Percentiles rank a stretch among this genome's conserved stretches.
Conservation (phyloP, 37 sponge, comb jelly and placozoan genomes). For the Eunapius fragilis region DNA sequence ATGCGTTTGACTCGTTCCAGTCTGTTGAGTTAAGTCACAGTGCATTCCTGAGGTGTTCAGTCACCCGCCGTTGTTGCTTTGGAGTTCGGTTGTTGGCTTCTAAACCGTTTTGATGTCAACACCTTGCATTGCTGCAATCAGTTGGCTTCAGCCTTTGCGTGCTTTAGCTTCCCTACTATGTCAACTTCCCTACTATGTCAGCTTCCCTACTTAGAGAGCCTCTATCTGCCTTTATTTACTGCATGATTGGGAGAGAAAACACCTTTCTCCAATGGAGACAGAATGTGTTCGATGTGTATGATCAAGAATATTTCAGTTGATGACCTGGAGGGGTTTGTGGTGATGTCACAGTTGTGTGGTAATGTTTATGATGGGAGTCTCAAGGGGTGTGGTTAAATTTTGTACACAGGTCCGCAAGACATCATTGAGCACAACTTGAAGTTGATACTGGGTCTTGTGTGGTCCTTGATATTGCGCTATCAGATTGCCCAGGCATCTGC, state of each 20-base stretch:
- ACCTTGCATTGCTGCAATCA: too few relatives aligned
- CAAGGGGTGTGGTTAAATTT: not conserved
- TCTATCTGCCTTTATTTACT: too few relatives aligned
- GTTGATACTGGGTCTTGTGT: constrained; percentile 78
- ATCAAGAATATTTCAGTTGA: not conserved
- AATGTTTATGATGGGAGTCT: not conserved
- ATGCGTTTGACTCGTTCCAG: not conserved
- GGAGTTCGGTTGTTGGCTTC: not conserved
- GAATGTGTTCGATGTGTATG: not conserved
- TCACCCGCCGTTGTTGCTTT: not conserved
- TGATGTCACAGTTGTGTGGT: not conserved
- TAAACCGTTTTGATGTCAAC: too few relatives aligned
- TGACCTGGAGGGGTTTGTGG: not conserved
- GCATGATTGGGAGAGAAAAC: too few relatives aligned
- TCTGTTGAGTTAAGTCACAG: not conserved
- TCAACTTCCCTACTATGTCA: too few relatives aligned
- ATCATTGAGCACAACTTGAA: constrained; percentile 58
- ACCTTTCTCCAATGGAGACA: too few relatives aligned
- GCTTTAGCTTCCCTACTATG: too few relatives aligned
- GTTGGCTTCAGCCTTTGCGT: too few relatives aligned
- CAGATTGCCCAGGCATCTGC: constrained; percentile 40
- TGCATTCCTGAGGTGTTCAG: not conserved
- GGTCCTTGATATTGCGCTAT: constrained; percentile 78
- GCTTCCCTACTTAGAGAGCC: too few relatives aligned
- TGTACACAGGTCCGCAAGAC: constrained; percentile 57